Percentiles rank a stretch among this genome's conserved stretches.
These are phyloP conservation scores for Argyrosomus regius DNA, from an alignment of 2,797 vertebrate genomes.

Conservation along the genomic window DNA sequence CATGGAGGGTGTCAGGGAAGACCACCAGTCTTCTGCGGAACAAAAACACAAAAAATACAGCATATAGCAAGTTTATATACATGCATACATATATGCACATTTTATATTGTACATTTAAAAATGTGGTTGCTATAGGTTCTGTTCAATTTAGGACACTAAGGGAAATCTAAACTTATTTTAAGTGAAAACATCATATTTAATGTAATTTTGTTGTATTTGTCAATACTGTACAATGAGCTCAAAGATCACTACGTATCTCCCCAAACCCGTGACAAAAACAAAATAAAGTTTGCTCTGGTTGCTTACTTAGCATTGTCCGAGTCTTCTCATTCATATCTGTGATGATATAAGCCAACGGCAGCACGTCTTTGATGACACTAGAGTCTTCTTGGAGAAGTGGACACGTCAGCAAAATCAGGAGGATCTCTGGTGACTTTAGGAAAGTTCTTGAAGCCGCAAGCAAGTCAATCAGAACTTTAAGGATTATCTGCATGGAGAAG, in stretches of 20 bases:
- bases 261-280: neutral
- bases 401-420: conserved; percentile 76
- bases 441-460: neutral
- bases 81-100: too few relatives aligned
- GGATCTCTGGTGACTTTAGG: conserved; percentile 78
- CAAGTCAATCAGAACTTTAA: neutral
- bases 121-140: neutral
- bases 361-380: conserved; percentile 32
- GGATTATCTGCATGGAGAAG: conserved; percentile 57
- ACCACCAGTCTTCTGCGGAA: conserved; percentile 71
- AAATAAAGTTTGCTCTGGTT: neutral
- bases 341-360: conserved; percentile 66
- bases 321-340: conserved; percentile 36
- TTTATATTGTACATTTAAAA: neutral
- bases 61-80: too few relatives aligned
- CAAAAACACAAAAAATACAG: neutral
- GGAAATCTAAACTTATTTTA: neutral
- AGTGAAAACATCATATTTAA: neutral
- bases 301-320: conserved; percentile 72
- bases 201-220: neutral
- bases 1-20: conserved; percentile 64
- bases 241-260: neutral
- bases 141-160: neutral
- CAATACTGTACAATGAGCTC: neutral
- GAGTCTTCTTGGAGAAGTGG: conserved; percentile 74